Base-by-base conservation (phyloP, 1,140 invertebrate species). In the Eulimnadia texana region DNA sequence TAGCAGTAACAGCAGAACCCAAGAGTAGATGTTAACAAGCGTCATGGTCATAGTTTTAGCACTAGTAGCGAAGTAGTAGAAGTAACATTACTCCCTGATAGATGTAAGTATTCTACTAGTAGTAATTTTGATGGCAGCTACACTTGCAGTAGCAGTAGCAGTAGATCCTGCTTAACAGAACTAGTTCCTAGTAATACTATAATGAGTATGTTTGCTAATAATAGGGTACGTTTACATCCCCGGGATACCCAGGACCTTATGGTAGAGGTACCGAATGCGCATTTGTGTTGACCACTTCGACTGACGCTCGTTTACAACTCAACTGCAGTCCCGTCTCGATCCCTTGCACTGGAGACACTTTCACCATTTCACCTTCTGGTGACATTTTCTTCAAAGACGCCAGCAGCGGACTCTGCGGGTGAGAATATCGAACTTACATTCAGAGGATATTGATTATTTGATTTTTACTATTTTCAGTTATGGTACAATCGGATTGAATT, bases 401-500 rank as follows among this genome's bases (percentile, higher is more conserved):
- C 16, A 16, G 25, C 0, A 70, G 75, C 3, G 72, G 67, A 9
- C 82, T 79, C 64, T 83, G 82, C 63, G 81, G 80, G 10, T 61
- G 29, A 23, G 47, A 3, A 42, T 42, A 42, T 9, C 33, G 33
- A 42, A 42, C 33, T 9, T 42, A 6, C 33, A 42, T 6, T 42
- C 16, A 9, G 16, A 42, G 33, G 6, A 9, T 16, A 16, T 6
- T 42, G 16, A 42, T 42, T 42, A 6, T 42, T 9, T 42, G 16
- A 42, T n/a, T n/a, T n/a, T n/a, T n/a, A n/a, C n/a, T n/a, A n/a
- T n/a, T n/a, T n/a, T 81, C 63, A 81, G 80, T 3, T 52, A 19
- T 27, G 60, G 77, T 0, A 65, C 66, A 0, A 66, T 81, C 9
- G 71, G 60, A n/a, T 56, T 74, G 0, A 59, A 72, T 0, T 79